phyloP scores from a whole-genome alignment of 1,140 invertebrate species.

The Parasteatoda tepidariorum region DNA sequence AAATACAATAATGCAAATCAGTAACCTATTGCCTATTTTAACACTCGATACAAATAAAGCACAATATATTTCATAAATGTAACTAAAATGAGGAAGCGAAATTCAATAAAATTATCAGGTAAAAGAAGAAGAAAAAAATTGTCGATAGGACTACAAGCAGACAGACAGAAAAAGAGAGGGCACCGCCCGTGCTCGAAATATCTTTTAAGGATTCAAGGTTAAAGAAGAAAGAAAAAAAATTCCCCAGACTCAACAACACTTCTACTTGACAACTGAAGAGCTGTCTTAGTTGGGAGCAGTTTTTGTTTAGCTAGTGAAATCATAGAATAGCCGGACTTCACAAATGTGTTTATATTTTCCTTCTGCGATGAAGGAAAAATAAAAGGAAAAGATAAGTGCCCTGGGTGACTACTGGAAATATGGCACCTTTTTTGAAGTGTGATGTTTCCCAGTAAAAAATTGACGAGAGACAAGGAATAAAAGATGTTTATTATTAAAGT shows the following conservation, averaged over 20 bases:
- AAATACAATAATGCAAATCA: too few relatives aligned
- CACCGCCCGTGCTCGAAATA: not conserved
- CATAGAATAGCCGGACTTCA: constrained; percentile 2
- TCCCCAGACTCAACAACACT: constrained; percentile 31
- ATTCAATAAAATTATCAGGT: too few relatives aligned
- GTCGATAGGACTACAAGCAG: too few relatives aligned
- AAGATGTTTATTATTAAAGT: too few relatives aligned
- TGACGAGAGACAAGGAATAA: not conserved
- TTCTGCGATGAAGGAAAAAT: not conserved
- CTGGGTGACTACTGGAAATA: not conserved
- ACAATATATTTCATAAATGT: too few relatives aligned
- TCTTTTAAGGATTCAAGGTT: not conserved
- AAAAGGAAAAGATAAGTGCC: not conserved
- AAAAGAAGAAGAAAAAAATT: too few relatives aligned
- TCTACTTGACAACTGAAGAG: constrained; percentile 21
- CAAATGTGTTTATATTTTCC: constrained; percentile 24
- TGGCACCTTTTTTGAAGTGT: not conserved
- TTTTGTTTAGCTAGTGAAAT: constrained; percentile 19
- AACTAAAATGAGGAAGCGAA: too few relatives aligned
- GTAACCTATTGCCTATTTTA: too few relatives aligned
- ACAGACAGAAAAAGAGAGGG: not conserved
- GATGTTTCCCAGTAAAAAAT: not conserved
- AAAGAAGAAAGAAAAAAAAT: not conserved
- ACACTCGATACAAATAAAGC: too few relatives aligned
- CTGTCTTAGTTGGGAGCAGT: not conserved